Evolutionary conservation across 2,888 invertebrate species (phyloP).

Genomic region (Bhutanitis thaidina): DNA sequence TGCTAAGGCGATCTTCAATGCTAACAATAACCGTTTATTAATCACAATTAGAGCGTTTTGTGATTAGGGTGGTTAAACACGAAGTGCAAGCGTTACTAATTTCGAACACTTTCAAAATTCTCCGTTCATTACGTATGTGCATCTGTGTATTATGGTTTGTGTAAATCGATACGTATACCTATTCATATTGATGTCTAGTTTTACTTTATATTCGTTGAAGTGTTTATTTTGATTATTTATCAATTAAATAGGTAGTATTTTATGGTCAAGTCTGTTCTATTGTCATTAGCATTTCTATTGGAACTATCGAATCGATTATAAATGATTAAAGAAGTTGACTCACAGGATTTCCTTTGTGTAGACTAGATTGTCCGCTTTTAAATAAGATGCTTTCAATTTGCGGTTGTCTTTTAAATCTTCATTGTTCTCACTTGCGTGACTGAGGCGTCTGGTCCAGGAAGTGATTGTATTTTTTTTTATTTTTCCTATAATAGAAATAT

Average conservation of each 20-base stretch:
- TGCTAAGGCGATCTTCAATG: no score
- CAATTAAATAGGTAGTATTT: not conserved
- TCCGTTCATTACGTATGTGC: not conserved
- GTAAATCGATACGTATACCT: no score
- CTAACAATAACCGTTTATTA: not conserved
- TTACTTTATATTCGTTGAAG: no score
- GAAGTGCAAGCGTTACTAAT: not conserved
- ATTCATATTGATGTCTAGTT: no score
- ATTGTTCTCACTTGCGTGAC: not conserved
- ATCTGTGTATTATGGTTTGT: no score
- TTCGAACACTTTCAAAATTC: not conserved
- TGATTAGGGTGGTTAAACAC: not conserved
- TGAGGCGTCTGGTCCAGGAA: no score
- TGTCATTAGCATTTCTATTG: conserved; percentile 9
- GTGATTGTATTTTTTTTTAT: no score
- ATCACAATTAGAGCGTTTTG: not conserved
- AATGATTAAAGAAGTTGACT: conserved; percentile 32
- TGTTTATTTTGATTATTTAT: no score
- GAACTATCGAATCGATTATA: conserved; percentile 17
- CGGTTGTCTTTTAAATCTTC: conserved; percentile 23
- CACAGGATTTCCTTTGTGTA: conserved; percentile 39
- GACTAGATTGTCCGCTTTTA: conserved; percentile 36
- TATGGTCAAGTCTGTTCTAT: conserved; percentile 5
- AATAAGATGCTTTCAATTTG: conserved; percentile 34
- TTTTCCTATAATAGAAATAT: no score